Percentiles rank a stretch among this genome's conserved stretches.
Conservation (phyloP, 1,140 invertebrate species). For the Ctenoplectra terminalis region DNA sequence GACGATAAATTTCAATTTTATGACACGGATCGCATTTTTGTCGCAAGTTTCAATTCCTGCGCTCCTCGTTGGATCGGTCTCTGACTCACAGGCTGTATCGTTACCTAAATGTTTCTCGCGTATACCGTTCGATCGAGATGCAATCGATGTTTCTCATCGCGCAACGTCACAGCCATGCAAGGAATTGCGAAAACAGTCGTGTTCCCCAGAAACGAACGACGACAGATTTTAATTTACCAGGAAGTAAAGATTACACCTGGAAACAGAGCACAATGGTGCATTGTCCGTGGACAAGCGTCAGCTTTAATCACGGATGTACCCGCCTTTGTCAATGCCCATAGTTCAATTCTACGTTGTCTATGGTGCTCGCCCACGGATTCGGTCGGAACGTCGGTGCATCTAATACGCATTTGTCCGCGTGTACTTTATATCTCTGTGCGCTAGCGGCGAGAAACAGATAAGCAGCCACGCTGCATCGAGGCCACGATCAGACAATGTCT, state of each 20-base stretch:
- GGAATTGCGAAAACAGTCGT: not conserved
- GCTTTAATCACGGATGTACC: constrained; percentile 75
- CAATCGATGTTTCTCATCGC: not conserved
- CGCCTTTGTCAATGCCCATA: constrained; percentile 78
- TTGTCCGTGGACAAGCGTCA: constrained; percentile 72
- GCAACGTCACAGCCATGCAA: not conserved
- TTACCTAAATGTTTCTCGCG: no score
- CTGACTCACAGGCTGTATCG: no score
- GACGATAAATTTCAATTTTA: constrained; percentile 44
- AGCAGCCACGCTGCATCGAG: constrained; percentile 23
- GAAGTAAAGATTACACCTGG: constrained; percentile 68
- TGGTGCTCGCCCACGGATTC: constrained; percentile 61
- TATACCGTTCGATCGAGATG: not conserved
- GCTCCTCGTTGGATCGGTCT: not conserved
- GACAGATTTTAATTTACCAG: constrained; percentile 69
- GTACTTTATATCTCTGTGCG: constrained; percentile 33
- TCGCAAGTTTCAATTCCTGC: not conserved
- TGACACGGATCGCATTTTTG: constrained; percentile 1
- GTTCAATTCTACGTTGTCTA: constrained; percentile 62
- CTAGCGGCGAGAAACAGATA: constrained; percentile 27
- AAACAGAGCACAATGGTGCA: constrained; percentile 71
- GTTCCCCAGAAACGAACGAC: not conserved
- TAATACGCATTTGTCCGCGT: constrained; percentile 36
- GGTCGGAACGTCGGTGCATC: constrained; percentile 48
- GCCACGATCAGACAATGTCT: constrained; percentile 53